Base-by-base conservation (phyloP, 2,888 invertebrate species). In the Amiota communis region DNA sequence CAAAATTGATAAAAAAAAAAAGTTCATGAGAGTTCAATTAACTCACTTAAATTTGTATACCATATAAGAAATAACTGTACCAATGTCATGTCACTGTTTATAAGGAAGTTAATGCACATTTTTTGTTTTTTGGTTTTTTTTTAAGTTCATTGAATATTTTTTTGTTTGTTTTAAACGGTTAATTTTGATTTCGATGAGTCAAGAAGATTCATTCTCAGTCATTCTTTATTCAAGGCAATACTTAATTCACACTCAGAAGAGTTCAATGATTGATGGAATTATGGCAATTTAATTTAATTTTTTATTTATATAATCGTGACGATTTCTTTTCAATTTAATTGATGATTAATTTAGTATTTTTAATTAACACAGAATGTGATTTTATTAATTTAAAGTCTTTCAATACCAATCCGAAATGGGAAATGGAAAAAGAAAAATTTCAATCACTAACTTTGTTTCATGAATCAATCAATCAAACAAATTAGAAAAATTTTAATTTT, bases 1-100 rank as follows among this genome's bases (percentile, higher is more conserved):
- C 57, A 69, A 74, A 72, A 59, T 70, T 72, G 57, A 70, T 67
- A 70, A 47, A 36, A 17, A 12, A 13, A 46, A 46, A 6, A 61
- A 51, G 78, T 79, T 79, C 78, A 79, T 72, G 78, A 67, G 84
- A 79, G 83, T 83, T 83, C 83, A 85, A 84, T 85, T 85, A 82
- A 82, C 83, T 80, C 15, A 12, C 15, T 64, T 47, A 17, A 64
- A 64, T 36, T 36, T 36, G 47, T 36, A 13, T 46, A n/a, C n/a
- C n/a, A n/a, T 15, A n/a, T 46, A 64, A 17, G 6, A 80, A 76
- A 80, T 83, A 83, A 85, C 84, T 82, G 83, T 83, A 83, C 77
- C 84, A 85, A 81, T 85, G 84, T 71, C 81, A 85, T 73, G 48
- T 75, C 48, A 72, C 72, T 59, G 13, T 51, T 13, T 17, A 68